Conservation (phyloP, 2,797 vertebrate species). For the Bovichtus variegatus region DNA sequence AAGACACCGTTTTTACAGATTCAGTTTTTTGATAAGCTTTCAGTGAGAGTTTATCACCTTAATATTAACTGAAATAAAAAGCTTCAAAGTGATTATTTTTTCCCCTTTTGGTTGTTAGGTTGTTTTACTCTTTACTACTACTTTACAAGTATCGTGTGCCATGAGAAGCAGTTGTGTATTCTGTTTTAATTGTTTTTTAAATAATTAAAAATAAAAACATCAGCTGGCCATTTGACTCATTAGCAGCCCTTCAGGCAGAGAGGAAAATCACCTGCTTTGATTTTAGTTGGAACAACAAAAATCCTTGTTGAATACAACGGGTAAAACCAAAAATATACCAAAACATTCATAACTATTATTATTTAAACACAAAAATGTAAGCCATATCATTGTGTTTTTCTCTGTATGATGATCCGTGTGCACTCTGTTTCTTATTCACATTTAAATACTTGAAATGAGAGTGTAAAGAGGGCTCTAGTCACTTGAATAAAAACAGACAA, state of each 20-base stretch:
- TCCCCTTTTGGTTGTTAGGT: not conserved
- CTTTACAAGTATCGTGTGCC: not conserved
- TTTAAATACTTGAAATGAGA: not conserved
- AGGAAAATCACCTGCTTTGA: not conserved
- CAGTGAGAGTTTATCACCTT: not conserved
- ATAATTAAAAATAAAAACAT: no score
- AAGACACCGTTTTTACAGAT: not conserved
- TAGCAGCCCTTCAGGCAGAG: not conserved
- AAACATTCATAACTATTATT: no score
- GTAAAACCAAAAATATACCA: no score
- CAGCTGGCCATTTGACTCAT: not conserved
- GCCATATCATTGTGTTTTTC: not conserved
- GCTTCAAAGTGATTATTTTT: not conserved
- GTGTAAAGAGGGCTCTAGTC: not conserved
- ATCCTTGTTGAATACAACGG: no score
- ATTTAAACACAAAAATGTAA: no score
- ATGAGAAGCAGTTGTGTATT: not conserved
- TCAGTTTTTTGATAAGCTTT: not conserved
- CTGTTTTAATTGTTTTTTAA: no score
- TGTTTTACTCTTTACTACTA: not conserved
- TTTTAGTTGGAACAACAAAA: not conserved
- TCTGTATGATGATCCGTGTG: not conserved
- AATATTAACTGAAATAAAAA: not conserved
- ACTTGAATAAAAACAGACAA: conserved; percentile 35
- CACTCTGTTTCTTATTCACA: not conserved